Evolutionary conservation across 1,140 invertebrate species (phyloP), one percentile per base, ranked within the genome.

Genomic region (Lerema accius): DNA sequence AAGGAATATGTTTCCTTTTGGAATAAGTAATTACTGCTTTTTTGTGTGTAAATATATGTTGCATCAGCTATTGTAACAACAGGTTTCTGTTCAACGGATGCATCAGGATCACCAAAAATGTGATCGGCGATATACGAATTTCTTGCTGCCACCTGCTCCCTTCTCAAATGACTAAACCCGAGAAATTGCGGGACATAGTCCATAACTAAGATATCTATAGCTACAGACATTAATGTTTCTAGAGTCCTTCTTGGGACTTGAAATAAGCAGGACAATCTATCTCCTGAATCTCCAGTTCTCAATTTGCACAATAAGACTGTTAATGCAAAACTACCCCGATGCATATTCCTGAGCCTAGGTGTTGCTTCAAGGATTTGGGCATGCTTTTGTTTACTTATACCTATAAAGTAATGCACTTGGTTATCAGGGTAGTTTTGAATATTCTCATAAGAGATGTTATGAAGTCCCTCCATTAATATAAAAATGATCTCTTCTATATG

Each of bases 101-200:
- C 32, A 39, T 65, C 63, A 40, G 63, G 67, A 23, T 65, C 50
- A 43, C 67, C 67, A 59, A 62, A 69, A 42, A 69, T 48, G 35
- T 37, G n/a, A 46, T 69, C 42, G 4, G 67, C 62, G 42, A 69
- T 63, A 11, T 55, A 53, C 10, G 45, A 51, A 59, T 62, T 65
- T 65, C 42, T 64, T 51, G 53, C 37, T 37, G 53, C 59, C 28
- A 65, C 59, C 16, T 65, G 42, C 32, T 69, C 51, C 48, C 63
- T 65, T 43, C 53, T 46, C 48, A 65, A 17, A 65, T 69, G 62
- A 11, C 17, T 16, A 59, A 59, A 56, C 19, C 59, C 67, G 15
- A 69, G 53, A 62, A 49, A 53, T 53, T 58, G 63, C 32, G 63
- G 60, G 1, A 70, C 67, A 65, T 62, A 70, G 14, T 65, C 51